Conservation (phyloP, 2,113 vertebrate species). For the Silurus meridionalis region DNA sequence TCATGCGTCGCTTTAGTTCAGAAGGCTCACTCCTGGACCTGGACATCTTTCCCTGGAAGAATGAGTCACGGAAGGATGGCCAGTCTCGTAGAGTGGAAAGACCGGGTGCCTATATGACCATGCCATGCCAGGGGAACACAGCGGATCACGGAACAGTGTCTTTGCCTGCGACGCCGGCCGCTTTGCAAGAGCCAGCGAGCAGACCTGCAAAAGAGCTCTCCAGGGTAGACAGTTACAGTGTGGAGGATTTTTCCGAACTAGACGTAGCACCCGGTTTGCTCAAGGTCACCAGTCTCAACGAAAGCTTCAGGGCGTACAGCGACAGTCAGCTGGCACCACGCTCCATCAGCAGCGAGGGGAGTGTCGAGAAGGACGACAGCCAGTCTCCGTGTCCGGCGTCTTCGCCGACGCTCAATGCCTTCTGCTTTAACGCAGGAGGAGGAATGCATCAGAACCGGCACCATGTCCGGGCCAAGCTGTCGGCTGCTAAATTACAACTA, state of each 20-base stretch:
- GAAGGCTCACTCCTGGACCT: conserved; percentile 72
- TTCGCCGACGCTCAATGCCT: conserved; percentile 17
- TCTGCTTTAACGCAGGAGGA: conserved; percentile 14
- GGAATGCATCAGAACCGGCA: conserved; percentile 34
- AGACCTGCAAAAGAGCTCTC: conserved; percentile 39
- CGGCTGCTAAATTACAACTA: conserved; percentile 70
- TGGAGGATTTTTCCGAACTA: conserved; percentile 59
- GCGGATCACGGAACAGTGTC: fast-evolving
- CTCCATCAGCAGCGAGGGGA: conserved; percentile 47
- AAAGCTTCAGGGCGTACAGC: conserved; percentile 73
- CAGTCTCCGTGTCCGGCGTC: background rate
- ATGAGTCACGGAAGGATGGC: conserved; percentile 27
- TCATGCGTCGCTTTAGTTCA: conserved; percentile 73
- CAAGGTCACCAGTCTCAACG: conserved; percentile 49
- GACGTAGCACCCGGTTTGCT: conserved; percentile 51
- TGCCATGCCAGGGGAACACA: background rate
- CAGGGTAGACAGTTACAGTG: conserved; percentile 68
- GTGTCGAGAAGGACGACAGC: conserved; percentile 37
- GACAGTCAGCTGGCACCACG: conserved; percentile 68
- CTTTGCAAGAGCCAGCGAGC: fast-evolving
- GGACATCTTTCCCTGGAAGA: conserved; percentile 65
- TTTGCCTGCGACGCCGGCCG: conserved; percentile 21
- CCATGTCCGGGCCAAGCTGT: conserved; percentile 57
- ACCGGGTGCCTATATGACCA: conserved; percentile 29
- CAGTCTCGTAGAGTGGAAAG: background rate